Evolutionary conservation across 2,888 invertebrate species (phyloP), one percentile per base, ranked within the genome.

Genomic region (Amiota mariae): DNA sequence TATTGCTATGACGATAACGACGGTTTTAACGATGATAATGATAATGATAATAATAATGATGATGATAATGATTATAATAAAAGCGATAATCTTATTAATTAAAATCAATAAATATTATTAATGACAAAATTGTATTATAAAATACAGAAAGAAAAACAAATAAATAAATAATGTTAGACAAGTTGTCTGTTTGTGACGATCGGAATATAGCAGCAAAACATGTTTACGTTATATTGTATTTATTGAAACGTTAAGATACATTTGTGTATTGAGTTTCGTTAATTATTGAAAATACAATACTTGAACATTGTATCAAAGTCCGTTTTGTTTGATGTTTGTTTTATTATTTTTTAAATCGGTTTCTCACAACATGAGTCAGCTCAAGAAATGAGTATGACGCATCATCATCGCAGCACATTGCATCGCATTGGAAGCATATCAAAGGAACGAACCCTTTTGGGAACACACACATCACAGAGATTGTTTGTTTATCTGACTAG

Each of bases 401-500:
- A 63, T 63, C 24, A n/a, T 18, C 10, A 36, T 36, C 36, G 3
- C 36, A 36, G 2, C 36, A 6, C 36, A 36, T 36, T 6, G 36
- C 36, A 36, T 36, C 2, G 36, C 36, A 36, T 36, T 6, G 36
- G 6, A n/a, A n/a, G n/a, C n/a, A n/a, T n/a, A n/a, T n/a, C n/a
- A n/a, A n/a, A n/a, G n/a, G 36, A 36, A 36, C 6, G 8, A 36
- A 36, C 36, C 36, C 36, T 36, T 36, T 36, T 36, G 4, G 36
- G 36, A 36, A 46, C 12, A 63, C 63, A 36, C 36, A 63, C 51
- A 36, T 36, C 36, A 68, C 8, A 13, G 24, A 24, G 18, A 12
- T 8, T 24, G 48, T 51, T 8, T 24, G 48, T 51, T 68, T 68
- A 68, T 68, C 67, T 51, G 1, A 54, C 20, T 68, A 68, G 67